These are phyloP conservation scores for Amiota mariae DNA, from an alignment of 2,888 invertebrate genomes.

Conservation along the genomic window DNA sequence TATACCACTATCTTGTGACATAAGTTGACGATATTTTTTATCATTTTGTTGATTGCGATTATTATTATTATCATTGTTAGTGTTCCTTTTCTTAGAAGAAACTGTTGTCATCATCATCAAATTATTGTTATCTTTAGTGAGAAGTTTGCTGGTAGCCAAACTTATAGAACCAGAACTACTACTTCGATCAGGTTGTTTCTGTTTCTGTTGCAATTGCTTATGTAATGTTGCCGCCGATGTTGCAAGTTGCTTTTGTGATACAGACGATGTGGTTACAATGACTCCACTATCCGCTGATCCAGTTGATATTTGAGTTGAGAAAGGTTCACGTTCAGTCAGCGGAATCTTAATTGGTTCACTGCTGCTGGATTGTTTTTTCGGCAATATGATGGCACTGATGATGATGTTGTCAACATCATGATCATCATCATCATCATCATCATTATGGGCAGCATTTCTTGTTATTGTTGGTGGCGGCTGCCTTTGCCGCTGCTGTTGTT, in stretches of 20 bases:
- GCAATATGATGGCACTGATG: not conserved
- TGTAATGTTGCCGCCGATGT: constrained; percentile 41
- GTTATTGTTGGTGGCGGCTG: constrained; percentile 35
- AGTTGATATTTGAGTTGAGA: constrained; percentile 69
- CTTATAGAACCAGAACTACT: too few species aligned
- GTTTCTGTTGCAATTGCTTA: constrained; percentile 49
- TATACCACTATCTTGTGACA: constrained; percentile 73
- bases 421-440: not conserved
- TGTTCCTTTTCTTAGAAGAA: too few species aligned
- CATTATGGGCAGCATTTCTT: not conserved
- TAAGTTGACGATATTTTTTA: constrained; percentile 51
- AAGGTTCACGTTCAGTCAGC: constrained; percentile 67
- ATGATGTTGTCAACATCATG: constrained; percentile 21
- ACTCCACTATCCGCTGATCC: constrained; percentile 71
- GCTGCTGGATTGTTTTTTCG: constrained; percentile 43
- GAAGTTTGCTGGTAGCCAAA: too few species aligned
- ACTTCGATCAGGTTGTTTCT: constrained; percentile 33
- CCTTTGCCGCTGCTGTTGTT: constrained; percentile 43
- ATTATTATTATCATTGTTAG: too few species aligned
- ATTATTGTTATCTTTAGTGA: too few species aligned
- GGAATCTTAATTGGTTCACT: constrained; percentile 70
- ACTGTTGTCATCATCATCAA: too few species aligned
- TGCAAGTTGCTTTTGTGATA: constrained; percentile 52
- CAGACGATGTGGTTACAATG: constrained; percentile 49
- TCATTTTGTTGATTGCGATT: not conserved